Evolutionary conservation across 2,888 invertebrate genomes (phyloP), one percentile per base, ranked within the genome.

Genomic region (Gymnocheta viridis): DNA sequence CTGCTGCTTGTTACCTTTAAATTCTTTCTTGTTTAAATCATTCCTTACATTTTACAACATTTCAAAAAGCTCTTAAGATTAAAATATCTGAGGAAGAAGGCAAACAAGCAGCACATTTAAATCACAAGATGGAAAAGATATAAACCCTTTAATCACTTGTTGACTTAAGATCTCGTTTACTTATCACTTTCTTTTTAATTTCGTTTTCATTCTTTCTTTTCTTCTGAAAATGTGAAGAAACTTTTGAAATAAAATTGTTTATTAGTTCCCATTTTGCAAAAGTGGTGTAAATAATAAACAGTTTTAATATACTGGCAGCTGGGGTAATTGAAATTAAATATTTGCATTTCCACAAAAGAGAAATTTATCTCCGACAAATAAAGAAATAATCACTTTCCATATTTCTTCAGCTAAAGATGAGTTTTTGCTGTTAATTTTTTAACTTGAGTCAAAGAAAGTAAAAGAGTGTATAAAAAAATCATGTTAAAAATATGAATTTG

Each of bases 301-400:
- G 5, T 10, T 76, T 24, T 14, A 54, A 19, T 22, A 19, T 12
- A 14, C 19, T 60, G 29, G 19, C 24, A 17, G 79, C 54, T 35
- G 78, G 78, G 79, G 73, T 82, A 82, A 82, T 82, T 82, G 73
- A 82, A 74, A 79, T 62, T 35, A 74, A 82, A 82, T 82, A 82
- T 82, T 82, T 82, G 69, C 73, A 41, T 70, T 82, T 29, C 44
- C 51, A 78, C 60, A 67, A 72, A 54, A 62, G 72, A 70, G 64
- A 78, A 69, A 54, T 62, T 80, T 80, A 80, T 80, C 73, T 80
- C 27, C 19, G n/a, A 32, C 72, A 73, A 80, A 73, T 80, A 80
- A 62, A 73, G 38, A 49, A 51, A 64, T 76, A 76, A 76, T 76
- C 66, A 76, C 66, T 76, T 56, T 56, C 29, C 27, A 41, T 56